phyloP scores from a whole-genome alignment of 92 coral and sea anemone species.

The Zoanthus gigantus region DNA sequence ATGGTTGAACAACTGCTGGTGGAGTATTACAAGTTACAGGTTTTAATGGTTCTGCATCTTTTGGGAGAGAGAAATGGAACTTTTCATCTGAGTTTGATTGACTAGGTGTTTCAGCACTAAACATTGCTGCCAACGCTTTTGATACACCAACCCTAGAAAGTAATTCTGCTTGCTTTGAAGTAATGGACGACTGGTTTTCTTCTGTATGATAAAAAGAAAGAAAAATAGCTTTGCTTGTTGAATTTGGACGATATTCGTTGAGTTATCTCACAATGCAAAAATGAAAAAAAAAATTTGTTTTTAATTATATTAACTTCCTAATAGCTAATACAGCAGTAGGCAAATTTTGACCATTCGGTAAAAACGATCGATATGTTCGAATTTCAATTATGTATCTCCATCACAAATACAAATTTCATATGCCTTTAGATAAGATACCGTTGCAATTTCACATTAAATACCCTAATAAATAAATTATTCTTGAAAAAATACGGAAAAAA shows the following conservation, averaged over 20 bases:
- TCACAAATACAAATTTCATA: too few species aligned
- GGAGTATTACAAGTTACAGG: conserved; percentile 82
- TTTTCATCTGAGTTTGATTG: conserved; percentile 74
- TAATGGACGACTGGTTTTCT: background rate
- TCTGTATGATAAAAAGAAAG: background rate
- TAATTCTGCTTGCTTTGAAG: conserved; percentile 7
- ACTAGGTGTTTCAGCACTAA: conserved; percentile 73
- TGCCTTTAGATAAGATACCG: too few species aligned
- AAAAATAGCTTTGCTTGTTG: background rate
- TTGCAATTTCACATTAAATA: too few species aligned
- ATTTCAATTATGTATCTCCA: background rate
- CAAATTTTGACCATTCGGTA: background rate
- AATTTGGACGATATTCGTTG: too few species aligned
- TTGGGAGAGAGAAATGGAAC: conserved; percentile 90
- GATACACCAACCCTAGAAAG: conserved; percentile 44
- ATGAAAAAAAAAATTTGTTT: too few species aligned
- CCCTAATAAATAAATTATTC: too few species aligned
- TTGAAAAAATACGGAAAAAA: too few species aligned
- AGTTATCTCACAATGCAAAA: too few species aligned
- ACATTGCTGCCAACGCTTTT: conserved; percentile 58
- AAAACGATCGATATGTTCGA: background rate
- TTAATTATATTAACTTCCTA: too few species aligned
- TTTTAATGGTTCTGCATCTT: conserved; percentile 67
- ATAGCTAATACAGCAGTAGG: too few species aligned
- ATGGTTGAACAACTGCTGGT: conserved; percentile 60